Conservation (phyloP, 1,140 invertebrate genomes). For the Halesus radiatus region DNA sequence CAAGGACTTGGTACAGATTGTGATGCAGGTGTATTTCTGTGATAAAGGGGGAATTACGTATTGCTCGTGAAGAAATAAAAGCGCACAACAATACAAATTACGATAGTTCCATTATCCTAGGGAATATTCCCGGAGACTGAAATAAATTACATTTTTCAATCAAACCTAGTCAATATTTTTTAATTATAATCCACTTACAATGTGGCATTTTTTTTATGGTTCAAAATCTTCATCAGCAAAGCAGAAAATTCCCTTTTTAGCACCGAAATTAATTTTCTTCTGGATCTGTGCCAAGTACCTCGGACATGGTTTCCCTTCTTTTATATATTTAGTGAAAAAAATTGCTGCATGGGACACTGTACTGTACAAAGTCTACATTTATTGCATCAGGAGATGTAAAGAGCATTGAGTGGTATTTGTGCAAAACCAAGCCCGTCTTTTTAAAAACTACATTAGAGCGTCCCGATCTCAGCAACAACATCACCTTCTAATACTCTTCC, state of each 20-base stretch:
- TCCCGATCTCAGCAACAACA: not conserved
- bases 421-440: not conserved
- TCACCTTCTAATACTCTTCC: not conserved
- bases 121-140: not conserved
- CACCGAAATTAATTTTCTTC: not conserved
- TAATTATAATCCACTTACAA: not conserved
- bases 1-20: too few relatives aligned
- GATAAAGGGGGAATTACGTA: too few relatives aligned
- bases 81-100: too few relatives aligned
- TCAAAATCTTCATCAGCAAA: not conserved
- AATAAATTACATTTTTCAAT: not conserved
- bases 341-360: not conserved
- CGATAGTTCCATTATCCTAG: not conserved
- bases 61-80: too few relatives aligned
- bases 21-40: too few relatives aligned
- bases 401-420: not conserved
- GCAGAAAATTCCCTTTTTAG: not conserved
- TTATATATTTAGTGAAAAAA: not conserved
- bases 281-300: constrained; percentile 1
- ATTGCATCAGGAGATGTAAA: not conserved
- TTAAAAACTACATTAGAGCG: not conserved
- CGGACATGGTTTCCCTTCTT: not conserved
- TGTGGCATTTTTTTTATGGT: not conserved
- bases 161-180: not conserved
- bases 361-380: not conserved